Conservation (phyloP, 2,888 invertebrate species). For the Drosophila lacicola region DNA sequence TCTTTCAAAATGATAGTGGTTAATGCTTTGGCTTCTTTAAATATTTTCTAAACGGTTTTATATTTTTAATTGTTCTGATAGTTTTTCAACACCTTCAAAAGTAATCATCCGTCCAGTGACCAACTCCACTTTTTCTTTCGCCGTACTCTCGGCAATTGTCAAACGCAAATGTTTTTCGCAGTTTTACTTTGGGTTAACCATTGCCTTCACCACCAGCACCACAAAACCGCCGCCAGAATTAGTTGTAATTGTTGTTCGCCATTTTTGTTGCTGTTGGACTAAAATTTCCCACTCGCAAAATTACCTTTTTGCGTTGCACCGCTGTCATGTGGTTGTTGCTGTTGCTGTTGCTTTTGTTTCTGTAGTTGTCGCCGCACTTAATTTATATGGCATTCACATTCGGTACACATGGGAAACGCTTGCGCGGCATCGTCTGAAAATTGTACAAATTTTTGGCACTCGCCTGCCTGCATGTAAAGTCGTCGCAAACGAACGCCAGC, state of each 20-base stretch:
- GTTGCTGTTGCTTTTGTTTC: slow-evolving; percentile 28
- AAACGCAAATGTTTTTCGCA: slow-evolving; percentile 52
- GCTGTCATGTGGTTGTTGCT: slow-evolving; percentile 67
- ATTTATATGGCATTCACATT: slow-evolving; percentile 73
- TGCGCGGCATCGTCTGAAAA: slow-evolving; percentile 44
- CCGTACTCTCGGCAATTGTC: slow-evolving; percentile 43
- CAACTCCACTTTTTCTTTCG: not conserved
- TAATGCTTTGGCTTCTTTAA: not conserved
- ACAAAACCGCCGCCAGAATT: slow-evolving; percentile 43
- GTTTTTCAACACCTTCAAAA: not conserved
- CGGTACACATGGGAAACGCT: slow-evolving; percentile 54
- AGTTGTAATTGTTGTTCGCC: slow-evolving; percentile 37
- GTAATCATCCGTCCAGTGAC: not conserved
- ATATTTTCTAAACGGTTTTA: not conserved
- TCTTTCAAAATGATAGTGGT: not conserved
- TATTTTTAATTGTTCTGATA: not conserved
- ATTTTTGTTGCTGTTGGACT: slow-evolving; percentile 12
- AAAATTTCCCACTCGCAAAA: slow-evolving; percentile 68
- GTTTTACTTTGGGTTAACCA: slow-evolving; percentile 44
- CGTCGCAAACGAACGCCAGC: slow-evolving; percentile 32
- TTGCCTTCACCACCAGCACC: slow-evolving; percentile 35
- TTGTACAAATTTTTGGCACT: slow-evolving; percentile 77
- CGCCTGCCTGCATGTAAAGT: slow-evolving; percentile 49
- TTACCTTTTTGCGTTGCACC: slow-evolving; percentile 76
- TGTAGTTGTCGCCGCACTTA: slow-evolving; percentile 67